phyloP scores from a whole-genome alignment of 2,888 invertebrate species.

The Suillia variegata region DNA sequence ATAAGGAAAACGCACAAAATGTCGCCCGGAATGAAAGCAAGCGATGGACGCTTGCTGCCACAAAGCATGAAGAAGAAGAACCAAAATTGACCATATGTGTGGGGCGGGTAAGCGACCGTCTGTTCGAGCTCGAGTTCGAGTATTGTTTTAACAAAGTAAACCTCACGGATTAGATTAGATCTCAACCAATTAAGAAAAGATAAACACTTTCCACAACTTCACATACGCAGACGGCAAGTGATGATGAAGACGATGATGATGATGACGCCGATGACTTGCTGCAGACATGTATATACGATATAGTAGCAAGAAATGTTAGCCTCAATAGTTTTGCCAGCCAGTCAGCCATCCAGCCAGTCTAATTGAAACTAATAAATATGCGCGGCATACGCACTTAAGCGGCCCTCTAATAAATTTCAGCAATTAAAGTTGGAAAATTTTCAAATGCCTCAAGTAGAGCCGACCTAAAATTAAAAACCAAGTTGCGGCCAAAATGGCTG shows the following conservation, averaged over 20 bases:
- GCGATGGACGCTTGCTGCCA: neutral
- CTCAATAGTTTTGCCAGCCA: neutral
- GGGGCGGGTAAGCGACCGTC: neutral
- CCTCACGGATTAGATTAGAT: slow-evolving; percentile 39
- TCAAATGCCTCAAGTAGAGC: neutral
- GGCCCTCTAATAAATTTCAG: slow-evolving; percentile 16
- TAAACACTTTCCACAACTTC: slow-evolving; percentile 31
- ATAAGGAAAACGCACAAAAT: slow-evolving; percentile 37
- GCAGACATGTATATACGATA: neutral
- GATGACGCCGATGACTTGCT: slow-evolving; percentile 6
- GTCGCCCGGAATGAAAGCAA: slow-evolving; percentile 30
- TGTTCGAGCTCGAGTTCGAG: neutral
- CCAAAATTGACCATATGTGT: slow-evolving; percentile 15
- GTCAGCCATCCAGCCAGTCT: slow-evolving; percentile 9
- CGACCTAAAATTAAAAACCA: neutral
- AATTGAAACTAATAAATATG: slow-evolving; percentile 27
- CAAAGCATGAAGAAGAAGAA: neutral
- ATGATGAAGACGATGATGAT: neutral
- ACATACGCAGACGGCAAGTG: neutral
- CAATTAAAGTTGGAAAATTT: neutral
- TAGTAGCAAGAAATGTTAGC: too few species aligned
- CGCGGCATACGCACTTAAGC: slow-evolving; percentile 17
- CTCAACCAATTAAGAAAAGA: slow-evolving; percentile 48
- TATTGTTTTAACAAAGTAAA: slow-evolving; percentile 20
- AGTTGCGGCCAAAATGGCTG: neutral